phyloP scores from a whole-genome alignment of 2,797 vertebrate species.

The Pygocentrus nattereri region DNA sequence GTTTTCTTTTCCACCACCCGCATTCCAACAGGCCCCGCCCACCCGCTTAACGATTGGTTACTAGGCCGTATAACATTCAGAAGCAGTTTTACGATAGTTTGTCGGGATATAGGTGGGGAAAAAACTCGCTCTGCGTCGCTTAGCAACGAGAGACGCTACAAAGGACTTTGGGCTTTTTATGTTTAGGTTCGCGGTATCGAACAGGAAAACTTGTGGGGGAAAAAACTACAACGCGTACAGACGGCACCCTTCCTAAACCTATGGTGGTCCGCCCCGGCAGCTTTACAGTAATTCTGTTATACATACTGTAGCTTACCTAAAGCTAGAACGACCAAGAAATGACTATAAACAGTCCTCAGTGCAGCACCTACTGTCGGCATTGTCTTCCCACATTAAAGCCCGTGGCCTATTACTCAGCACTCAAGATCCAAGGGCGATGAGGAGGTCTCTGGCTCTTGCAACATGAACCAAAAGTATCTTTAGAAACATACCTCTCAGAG shows the following conservation, averaged over 20 bases:
- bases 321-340: neutral
- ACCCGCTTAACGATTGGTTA: neutral
- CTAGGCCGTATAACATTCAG: neutral
- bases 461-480: slow-evolving; percentile 37
- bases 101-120: neutral
- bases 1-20: neutral
- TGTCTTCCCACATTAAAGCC: neutral
- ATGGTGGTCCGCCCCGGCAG: neutral
- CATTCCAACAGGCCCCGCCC: neutral
- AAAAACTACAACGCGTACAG: too few relatives aligned
- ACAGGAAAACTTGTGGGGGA: neutral
- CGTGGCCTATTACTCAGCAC: slow-evolving; percentile 8
- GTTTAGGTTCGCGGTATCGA: too few relatives aligned
- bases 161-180: neutral
- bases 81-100: neutral
- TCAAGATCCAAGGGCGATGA: neutral
- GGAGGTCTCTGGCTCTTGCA: slow-evolving; percentile 32
- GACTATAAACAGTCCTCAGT: neutral
- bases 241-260: slow-evolving; percentile 25
- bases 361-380: neutral
- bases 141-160: neutral
- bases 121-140: neutral
- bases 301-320: neutral
- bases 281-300: neutral
- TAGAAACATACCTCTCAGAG: slow-evolving; percentile 38